Evolutionary conservation across 2,888 invertebrate genomes (phyloP), one percentile per base, ranked within the genome.

Genomic region (Gnatocerus cornutus): DNA sequence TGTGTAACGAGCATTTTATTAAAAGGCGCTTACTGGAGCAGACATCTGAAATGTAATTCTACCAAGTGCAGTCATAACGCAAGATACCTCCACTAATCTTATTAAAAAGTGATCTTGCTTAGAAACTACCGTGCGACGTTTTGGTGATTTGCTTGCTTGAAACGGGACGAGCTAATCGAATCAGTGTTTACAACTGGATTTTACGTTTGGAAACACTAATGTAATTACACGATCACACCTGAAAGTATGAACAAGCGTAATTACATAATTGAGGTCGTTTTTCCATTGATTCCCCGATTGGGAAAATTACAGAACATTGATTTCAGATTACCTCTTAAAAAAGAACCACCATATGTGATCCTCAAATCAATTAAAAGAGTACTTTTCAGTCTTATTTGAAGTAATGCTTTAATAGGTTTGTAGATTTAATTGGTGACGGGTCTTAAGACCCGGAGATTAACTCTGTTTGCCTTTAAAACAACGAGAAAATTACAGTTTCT

Each of bases 1-100:
- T 59, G 59, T 59, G 59, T 59, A 59, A 59, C 59, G 59, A 59
- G 59, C 59, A 59, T 59, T 46, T 59, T 59, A 59, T 59, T 59
- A 59, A 59, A 59, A 59, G 59, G 46, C 59, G 59, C 46, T 59
- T 29, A 46, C 45, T 46, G 46, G 43, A 46, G 59, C 46, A 46
- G 59, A 59, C 33, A 30, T 59, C 59, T 13, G 46, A 59, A 59
- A 46, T 13, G 46, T 46, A 59, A 59, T 59, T 58, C 46, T 45
- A 33, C 43, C 39, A 29, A 59, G 30, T 46, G 59, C 56, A 56
- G 56, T 12, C 59, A 27, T 46, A 59, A 45, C 46, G 12, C 58
- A 14, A 55, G 37, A 30, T 33, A 9, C 30, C 43, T 45, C 29
- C 13, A 13, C 39, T 61, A 61, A 61, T 62, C 62, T 62, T 52